Conservation (phyloP, 1,140 invertebrate genomes). For the Aethina tumida region DNA sequence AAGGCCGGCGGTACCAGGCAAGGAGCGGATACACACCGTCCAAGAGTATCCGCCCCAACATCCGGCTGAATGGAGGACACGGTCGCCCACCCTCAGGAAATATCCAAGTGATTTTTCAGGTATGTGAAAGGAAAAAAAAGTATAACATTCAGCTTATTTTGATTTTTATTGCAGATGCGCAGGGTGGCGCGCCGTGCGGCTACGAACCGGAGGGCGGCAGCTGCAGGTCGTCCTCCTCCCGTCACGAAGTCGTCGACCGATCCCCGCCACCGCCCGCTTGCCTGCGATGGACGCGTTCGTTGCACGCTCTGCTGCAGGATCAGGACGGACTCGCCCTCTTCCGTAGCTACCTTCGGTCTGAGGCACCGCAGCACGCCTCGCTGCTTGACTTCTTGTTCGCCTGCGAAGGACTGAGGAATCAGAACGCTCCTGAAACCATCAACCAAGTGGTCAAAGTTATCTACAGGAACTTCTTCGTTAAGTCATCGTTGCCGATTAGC, state of each 20-base stretch:
- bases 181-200: constrained; percentile 10
- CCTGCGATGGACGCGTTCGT: constrained; percentile 75
- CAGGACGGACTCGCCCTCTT: constrained; percentile 78
- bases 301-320: constrained; percentile 73
- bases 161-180: constrained; percentile 8
- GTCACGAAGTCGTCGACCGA: constrained; percentile 17
- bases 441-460: constrained; percentile 71
- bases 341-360: constrained; percentile 69
- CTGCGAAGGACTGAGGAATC: constrained; percentile 78
- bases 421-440: constrained; percentile 59
- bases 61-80: constrained; percentile 18
- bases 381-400: constrained; percentile 85
- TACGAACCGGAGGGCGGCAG: constrained; percentile 21
- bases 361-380: constrained; percentile 65
- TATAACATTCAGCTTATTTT: constrained; percentile 1
- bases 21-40: constrained; percentile 28
- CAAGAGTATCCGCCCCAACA: constrained; percentile 23
- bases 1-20: constrained; percentile 32
- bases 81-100: constrained; percentile 24
- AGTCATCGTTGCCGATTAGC: constrained; percentile 69
- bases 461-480: constrained; percentile 69
- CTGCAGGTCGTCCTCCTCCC: constrained; percentile 9
- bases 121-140: constrained; percentile 7
- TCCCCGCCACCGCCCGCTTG: constrained; percentile 60
- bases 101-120: constrained; percentile 13